Conservation (phyloP, 1,140 invertebrate genomes). For the Lerema accius region DNA sequence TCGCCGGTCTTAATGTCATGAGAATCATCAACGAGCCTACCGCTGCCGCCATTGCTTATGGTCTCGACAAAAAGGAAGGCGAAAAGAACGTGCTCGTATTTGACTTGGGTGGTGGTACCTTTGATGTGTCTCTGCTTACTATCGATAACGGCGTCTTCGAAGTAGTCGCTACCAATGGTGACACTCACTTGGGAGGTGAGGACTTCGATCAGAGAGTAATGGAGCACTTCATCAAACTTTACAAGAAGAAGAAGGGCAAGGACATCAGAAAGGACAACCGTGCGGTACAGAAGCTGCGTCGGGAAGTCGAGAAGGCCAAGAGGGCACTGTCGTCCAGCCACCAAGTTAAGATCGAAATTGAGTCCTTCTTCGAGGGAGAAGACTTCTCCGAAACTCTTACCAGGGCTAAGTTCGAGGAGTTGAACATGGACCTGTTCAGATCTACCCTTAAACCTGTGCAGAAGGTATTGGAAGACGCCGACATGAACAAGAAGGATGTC, state of each 20-base stretch:
- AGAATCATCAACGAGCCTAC: constrained; percentile 99
- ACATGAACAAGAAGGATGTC: constrained; percentile 99
- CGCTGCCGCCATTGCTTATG: constrained; percentile 99
- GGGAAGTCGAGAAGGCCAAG: constrained; percentile 99
- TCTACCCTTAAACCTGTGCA: constrained; percentile 99
- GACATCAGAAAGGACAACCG: constrained; percentile 97
- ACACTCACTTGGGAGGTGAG: constrained; percentile 99
- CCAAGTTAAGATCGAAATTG: constrained; percentile 99
- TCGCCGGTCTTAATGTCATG: constrained; percentile 98
- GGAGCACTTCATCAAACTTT: constrained; percentile 99
- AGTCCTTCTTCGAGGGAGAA: constrained; percentile 99
- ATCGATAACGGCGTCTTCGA: constrained; percentile 98
- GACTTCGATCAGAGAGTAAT: constrained; percentile 99
- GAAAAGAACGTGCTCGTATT: constrained; percentile 99
- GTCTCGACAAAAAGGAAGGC: constrained; percentile 99
- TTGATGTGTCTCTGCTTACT: constrained; percentile 99
- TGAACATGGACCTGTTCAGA: constrained; percentile 99
- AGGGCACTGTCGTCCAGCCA: constrained; percentile 97
- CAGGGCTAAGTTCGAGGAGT: constrained; percentile 99
- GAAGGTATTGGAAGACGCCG: constrained; percentile 98
- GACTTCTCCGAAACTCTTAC: constrained; percentile 99
- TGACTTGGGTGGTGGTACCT: constrained; percentile 99
- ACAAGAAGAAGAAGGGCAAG: constrained; percentile 99
- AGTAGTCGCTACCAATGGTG: constrained; percentile 98
- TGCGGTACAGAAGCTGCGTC: constrained; percentile 97